Evolutionary conservation across 2,888 invertebrate species (phyloP).

Genomic region (Lepidochitona cinerea): DNA sequence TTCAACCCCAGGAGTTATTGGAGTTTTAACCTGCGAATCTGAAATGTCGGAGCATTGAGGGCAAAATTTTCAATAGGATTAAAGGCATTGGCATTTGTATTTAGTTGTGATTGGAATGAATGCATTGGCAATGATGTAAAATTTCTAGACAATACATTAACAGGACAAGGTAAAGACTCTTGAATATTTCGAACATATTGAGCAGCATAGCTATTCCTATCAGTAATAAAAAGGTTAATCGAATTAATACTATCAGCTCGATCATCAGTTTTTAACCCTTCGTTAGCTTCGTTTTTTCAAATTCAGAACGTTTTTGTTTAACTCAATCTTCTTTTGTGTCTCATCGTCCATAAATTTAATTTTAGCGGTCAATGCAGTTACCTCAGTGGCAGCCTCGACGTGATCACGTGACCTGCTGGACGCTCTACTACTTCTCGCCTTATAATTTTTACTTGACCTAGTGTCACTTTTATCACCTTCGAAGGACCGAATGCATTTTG

Average conservation of each 20-base stretch:
- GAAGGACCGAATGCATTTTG: background rate
- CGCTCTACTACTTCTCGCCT: background rate
- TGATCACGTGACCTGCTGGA: background rate
- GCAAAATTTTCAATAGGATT: background rate
- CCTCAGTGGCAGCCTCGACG: slow-evolving; percentile 2
- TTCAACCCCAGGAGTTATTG: too few relatives aligned
- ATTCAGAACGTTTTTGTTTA: background rate
- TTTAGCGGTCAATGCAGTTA: slow-evolving; percentile 12
- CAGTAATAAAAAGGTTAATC: background rate
- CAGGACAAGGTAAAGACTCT: too few relatives aligned
- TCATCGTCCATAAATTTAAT: slow-evolving; percentile 15
- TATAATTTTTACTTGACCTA: too few relatives aligned
- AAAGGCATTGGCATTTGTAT: background rate
- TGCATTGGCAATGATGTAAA: too few relatives aligned
- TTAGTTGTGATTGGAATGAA: background rate
- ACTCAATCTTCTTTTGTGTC: slow-evolving; percentile 9
- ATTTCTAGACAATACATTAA: too few relatives aligned
- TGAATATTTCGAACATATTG: background rate
- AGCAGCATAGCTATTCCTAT: background rate
- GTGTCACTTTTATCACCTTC: too few relatives aligned
- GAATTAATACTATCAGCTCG: background rate
- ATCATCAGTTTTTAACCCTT: background rate
- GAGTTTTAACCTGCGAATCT: too few relatives aligned
- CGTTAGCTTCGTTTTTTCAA: background rate
- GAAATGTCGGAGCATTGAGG: too few relatives aligned